Conservation (phyloP, 2,888 invertebrate genomes). For the Meiosimyza platycephala region DNA sequence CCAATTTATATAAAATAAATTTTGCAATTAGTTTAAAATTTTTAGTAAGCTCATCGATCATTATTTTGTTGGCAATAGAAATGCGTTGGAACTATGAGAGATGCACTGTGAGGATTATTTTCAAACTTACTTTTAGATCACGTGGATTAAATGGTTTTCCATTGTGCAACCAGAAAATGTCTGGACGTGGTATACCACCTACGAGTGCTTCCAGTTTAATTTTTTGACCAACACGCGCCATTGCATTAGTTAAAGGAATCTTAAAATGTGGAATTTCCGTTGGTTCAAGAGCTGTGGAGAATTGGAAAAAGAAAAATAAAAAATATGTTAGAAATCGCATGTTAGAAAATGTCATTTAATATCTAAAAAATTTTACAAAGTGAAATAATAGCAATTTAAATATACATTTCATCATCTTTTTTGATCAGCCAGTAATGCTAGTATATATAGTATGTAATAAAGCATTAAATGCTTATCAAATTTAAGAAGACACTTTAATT, state of each 20-base stretch:
- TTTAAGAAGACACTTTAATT: too few species aligned
- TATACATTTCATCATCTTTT: too few species aligned
- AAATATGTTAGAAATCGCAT: neutral
- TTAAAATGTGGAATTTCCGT: conserved; percentile 74
- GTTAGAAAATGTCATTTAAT: neutral
- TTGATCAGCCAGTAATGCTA: too few species aligned
- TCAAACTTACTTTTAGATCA: conserved; percentile 72
- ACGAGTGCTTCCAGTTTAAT: conserved; percentile 78
- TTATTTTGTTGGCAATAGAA: conserved; percentile 3
- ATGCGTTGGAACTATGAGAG: neutral
- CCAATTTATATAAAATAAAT: too few species aligned
- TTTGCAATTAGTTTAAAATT: conserved; percentile 24
- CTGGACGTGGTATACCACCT: conserved; percentile 74
- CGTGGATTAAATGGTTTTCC: conserved; percentile 73
- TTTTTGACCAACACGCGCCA: conserved; percentile 79
- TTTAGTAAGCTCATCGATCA: conserved; percentile 2
- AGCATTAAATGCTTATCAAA: too few species aligned
- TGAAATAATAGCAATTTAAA: too few species aligned
- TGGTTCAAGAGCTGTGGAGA: conserved; percentile 72
- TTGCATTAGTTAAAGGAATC: conserved; percentile 75
- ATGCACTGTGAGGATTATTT: conserved; percentile 30
- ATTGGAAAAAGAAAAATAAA: neutral
- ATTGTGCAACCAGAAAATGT: conserved; percentile 77
- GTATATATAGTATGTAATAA: too few species aligned
- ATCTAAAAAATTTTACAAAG: too few species aligned